Conservation (phyloP, 1,140 invertebrate species). For the Dryas iulia region DNA sequence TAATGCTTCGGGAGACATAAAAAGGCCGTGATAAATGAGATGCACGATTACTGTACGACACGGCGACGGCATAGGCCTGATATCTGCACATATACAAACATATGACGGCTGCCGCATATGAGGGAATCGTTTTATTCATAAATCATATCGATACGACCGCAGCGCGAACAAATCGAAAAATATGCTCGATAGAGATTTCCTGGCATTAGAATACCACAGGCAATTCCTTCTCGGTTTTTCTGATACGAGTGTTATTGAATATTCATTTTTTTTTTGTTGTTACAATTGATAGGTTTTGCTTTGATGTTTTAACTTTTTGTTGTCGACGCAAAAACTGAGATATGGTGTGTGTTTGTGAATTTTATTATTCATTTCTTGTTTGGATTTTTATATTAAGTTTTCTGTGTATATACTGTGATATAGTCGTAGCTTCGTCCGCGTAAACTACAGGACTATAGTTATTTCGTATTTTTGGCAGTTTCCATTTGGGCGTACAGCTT, state of each 20-base stretch:
- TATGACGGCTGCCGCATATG: slow-evolving; percentile 25
- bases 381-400: too few relatives aligned
- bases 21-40: not conserved
- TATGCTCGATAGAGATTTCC: slow-evolving; percentile 57
- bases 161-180: slow-evolving; percentile 56
- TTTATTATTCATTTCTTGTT: too few relatives aligned
- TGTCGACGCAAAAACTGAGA: not conserved
- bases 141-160: slow-evolving; percentile 51
- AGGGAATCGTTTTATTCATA: slow-evolving; percentile 46
- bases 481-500: too few relatives aligned
- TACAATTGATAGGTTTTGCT: too few relatives aligned
- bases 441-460: too few relatives aligned
- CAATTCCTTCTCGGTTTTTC: slow-evolving; percentile 23
- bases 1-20: not conserved
- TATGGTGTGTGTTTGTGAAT: too few relatives aligned
- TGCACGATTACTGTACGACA: not conserved
- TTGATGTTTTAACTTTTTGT: not conserved
- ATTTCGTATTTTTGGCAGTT: too few relatives aligned
- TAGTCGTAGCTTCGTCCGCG: too few relatives aligned
- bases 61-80: not conserved
- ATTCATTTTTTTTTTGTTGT: slow-evolving; percentile 16
- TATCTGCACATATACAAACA: too few relatives aligned
- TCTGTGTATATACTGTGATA: too few relatives aligned
- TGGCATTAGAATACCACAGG: slow-evolving; percentile 33
- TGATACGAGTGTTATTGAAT: slow-evolving; percentile 9